phyloP scores from a whole-genome alignment of 2,797 vertebrate genomes.

The Diglossa cyanea region DNA sequence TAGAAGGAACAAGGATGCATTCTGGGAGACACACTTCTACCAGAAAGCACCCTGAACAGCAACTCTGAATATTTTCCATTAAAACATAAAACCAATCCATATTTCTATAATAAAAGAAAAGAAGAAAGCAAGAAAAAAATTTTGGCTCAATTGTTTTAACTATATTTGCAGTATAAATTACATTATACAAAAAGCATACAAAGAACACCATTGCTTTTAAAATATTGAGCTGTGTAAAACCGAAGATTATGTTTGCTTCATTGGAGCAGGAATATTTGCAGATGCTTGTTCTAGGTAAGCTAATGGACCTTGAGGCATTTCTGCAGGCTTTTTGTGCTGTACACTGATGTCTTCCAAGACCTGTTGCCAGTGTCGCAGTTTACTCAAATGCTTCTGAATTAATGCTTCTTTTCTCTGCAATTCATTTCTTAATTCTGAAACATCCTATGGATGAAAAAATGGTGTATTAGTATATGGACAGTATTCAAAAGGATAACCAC shows the following conservation, averaged over 20 bases:
- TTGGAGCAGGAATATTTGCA: conserved; percentile 90
- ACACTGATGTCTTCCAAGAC: conserved; percentile 91
- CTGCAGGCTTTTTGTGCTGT: conserved; percentile 90
- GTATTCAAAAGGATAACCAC: background rate
- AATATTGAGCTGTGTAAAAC: background rate
- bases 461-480: background rate
- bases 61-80: background rate
- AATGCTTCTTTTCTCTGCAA: conserved; percentile 92
- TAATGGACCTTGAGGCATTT: conserved; percentile 88
- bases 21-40: background rate
- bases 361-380: conserved; percentile 94
- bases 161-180: background rate
- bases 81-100: background rate
- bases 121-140: no score
- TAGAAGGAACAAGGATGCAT: background rate
- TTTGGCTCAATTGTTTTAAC: background rate
- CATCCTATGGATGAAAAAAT: conserved; percentile 78
- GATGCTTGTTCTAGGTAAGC: conserved; percentile 95
- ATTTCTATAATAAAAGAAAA: background rate
- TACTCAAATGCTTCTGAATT: conserved; percentile 93
- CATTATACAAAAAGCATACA: conserved; percentile 2
- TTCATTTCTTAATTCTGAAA: conserved; percentile 93
- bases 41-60: background rate
- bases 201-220: background rate
- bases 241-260: conserved; percentile 83